Evolutionary conservation across 2,113 vertebrate species (phyloP).

Genomic region (Mohoua ochrocephala): DNA sequence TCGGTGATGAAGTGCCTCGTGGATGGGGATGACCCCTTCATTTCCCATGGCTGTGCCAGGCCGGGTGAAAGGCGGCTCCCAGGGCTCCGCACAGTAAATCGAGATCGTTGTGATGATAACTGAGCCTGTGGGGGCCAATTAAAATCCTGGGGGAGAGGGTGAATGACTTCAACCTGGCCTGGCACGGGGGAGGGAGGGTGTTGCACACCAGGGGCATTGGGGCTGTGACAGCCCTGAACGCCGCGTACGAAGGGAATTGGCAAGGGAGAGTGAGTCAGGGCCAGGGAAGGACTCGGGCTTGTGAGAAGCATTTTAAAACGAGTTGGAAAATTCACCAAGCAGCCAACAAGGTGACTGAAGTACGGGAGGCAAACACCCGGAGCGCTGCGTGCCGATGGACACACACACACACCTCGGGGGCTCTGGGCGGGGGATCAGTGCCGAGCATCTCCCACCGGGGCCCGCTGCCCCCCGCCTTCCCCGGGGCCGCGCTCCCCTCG

Average conservation of each 20-base stretch:
- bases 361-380: accelerated
- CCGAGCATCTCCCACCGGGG: background rate
- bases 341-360: background rate
- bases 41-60: background rate
- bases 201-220: accelerated
- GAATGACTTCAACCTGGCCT: background rate
- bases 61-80: background rate
- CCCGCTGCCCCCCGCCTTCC: too few species aligned
- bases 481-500: too few species aligned
- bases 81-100: background rate
- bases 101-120: background rate
- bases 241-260: accelerated
- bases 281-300: background rate
- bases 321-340: background rate
- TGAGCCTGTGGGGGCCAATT: background rate
- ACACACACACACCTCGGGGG: too few species aligned
- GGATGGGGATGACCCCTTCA: background rate
- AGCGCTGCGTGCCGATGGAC: accelerated
- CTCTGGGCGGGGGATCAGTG: accelerated
- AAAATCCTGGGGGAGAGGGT: background rate
- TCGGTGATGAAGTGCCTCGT: accelerated
- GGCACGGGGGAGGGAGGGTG: background rate
- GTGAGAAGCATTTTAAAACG: background rate
- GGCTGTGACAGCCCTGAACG: background rate
- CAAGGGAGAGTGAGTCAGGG: background rate